Conservation (phyloP, 2,888 invertebrate species). For the Heliconius cydno region DNA sequence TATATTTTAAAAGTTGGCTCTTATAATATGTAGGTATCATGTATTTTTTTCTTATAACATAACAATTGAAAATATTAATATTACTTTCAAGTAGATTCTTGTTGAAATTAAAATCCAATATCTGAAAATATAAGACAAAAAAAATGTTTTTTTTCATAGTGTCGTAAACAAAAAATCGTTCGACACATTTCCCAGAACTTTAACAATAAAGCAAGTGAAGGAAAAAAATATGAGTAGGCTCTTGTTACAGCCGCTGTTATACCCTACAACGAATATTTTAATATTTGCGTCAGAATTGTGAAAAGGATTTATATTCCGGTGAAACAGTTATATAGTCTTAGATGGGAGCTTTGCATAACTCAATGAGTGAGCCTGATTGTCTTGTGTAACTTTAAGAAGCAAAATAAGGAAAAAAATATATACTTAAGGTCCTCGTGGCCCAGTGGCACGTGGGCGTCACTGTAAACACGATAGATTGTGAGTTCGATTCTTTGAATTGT, state of each 20-base stretch:
- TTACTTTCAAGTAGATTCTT: not conserved
- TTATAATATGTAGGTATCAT: no score
- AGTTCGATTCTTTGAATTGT: no score
- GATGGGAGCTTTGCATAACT: not conserved
- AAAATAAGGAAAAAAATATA: not conserved
- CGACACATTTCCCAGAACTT: not conserved
- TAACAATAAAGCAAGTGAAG: not conserved
- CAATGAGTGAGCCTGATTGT: not conserved
- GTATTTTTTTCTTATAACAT: not conserved
- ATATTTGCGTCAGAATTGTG: not conserved
- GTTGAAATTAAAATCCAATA: not conserved
- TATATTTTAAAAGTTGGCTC: no score
- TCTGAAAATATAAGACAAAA: not conserved
- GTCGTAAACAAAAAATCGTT: not conserved
- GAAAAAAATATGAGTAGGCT: not conserved
- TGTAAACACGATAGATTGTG: no score
- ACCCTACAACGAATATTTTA: conserved; percentile 3
- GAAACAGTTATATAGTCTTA: conserved; percentile 7
- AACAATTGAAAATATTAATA: not conserved
- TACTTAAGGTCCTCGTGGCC: no score
- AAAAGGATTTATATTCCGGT: conserved; percentile 9
- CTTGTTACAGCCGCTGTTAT: conserved; percentile 10
- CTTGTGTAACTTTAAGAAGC: not conserved
- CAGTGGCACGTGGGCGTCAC: no score
- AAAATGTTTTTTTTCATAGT: not conserved